phyloP scores from a whole-genome alignment of 2,797 vertebrate genomes.

The Pseudochaenichthys georgianus region DNA sequence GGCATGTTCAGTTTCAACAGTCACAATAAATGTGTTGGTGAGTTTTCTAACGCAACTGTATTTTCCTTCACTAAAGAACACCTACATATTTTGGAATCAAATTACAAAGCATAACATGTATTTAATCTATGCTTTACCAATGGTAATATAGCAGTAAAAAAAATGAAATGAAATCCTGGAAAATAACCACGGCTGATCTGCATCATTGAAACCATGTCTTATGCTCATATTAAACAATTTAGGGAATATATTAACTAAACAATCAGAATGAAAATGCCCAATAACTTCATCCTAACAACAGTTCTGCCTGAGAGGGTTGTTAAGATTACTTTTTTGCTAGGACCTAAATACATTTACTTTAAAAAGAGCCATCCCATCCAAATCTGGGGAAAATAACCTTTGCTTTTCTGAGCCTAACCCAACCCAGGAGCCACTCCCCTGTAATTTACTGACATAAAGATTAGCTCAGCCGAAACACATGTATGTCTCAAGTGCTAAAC shows the following conservation, averaged over 20 bases:
- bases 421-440: slow-evolving; percentile 44
- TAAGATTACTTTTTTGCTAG: background rate
- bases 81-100: background rate
- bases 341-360: too few relatives aligned
- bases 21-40: background rate
- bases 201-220: slow-evolving; percentile 54
- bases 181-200: slow-evolving; percentile 54
- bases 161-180: slow-evolving; percentile 22
- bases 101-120: background rate
- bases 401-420: slow-evolving; percentile 30
- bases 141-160: background rate
- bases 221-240: slow-evolving; percentile 44
- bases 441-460: slow-evolving; percentile 56
- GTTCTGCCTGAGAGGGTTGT: background rate
- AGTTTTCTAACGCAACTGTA: background rate
- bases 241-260: slow-evolving; percentile 50
- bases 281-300: slow-evolving; percentile 1
- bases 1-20: background rate
- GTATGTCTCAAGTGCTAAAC: slow-evolving; percentile 58
- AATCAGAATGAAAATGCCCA: slow-evolving; percentile 21
- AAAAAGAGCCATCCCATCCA: background rate
- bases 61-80: background rate
- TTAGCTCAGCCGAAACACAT: slow-evolving; percentile 47
- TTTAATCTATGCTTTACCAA: background rate
- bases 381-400: slow-evolving; percentile 22